Base-by-base conservation (phyloP, 1,140 invertebrate species). In the Hyles euphorbiae region DNA sequence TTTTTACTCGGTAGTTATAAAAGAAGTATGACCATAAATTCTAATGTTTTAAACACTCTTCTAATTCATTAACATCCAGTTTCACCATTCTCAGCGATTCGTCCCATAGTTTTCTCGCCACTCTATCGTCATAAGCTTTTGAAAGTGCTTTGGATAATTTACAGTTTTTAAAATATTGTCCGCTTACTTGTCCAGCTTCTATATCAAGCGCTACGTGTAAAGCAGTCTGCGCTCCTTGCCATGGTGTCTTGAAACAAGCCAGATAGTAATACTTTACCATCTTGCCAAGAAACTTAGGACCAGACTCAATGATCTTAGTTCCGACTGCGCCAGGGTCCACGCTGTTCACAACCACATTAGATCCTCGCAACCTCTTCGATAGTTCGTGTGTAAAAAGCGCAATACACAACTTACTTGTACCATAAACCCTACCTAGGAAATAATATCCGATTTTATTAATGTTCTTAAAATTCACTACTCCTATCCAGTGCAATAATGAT, bases 321-420 rank as follows among this genome's bases (percentile, higher is more conserved):
- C 87, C 83, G 4, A 92, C 89, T 3, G 89, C 67, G 3, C 92
- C 92, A 3, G 92, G 92, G 65, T 93, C 91, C 3, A 92, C 67
- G 5, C 83, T 73, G 64, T 93, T 92, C 0, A 87, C 78, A 2
- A 89, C 90, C 4, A 93, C 88, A 33, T 89, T 89, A 0, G 60
- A 83, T 89, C 90, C 90, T 84, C 90, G 75, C 36, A 94, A 72
- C 63, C 81, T 80, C 54, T 83, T 84, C 1, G 90, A 78, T 10
- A 95, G 76, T 73, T 94, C 91, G 34, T 75, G 84, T 0, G 92
- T 90, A 67, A 95, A 95, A 2, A 94, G 72, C n/a, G 94, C 75
- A 52, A 94, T 92, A 46, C 92, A 92, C 11, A 95, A 70, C 85
- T 95, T 95, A 68, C 93, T 94, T 65, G 92, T 92, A 1, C 72